Evolutionary conservation across 2,797 vertebrate species (phyloP).

Genomic region (Semaprochilodus insignis): DNA sequence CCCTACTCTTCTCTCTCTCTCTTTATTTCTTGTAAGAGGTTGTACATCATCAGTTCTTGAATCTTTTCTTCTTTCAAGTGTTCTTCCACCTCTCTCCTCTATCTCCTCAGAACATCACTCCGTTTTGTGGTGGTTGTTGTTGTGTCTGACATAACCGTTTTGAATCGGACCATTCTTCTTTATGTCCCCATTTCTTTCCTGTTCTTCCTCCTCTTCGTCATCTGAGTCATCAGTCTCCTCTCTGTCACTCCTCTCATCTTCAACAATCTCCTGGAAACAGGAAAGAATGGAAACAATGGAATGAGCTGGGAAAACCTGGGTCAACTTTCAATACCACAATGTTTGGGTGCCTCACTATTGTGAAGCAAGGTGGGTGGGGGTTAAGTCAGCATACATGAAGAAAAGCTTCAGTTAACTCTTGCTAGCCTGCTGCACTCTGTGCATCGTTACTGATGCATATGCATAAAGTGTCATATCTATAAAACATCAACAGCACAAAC

Average conservation of each 20-base stretch:
- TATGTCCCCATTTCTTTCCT: slow-evolving; percentile 62
- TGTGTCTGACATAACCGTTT: slow-evolving; percentile 86
- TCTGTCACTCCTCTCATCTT: slow-evolving; percentile 92
- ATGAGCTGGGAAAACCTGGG: too few species aligned
- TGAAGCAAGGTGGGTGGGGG: too few species aligned
- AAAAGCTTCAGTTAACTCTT: too few species aligned
- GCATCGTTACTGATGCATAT: too few species aligned
- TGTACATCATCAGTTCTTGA: slow-evolving; percentile 63
- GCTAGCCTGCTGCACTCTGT: too few species aligned
- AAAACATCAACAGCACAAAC: neutral
- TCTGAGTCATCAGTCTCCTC: slow-evolving; percentile 88
- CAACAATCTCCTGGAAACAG: slow-evolving; percentile 80
- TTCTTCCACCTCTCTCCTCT: slow-evolving; percentile 49
- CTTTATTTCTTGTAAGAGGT: slow-evolving; percentile 4
- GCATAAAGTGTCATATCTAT: neutral
- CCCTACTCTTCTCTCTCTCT: neutral
- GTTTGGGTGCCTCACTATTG: too few species aligned
- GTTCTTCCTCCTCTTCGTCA: slow-evolving; percentile 67
- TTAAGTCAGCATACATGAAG: too few species aligned
- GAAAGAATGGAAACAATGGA: neutral
- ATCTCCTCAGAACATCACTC: slow-evolving; percentile 76
- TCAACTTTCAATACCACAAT: too few species aligned
- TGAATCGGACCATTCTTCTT: slow-evolving; percentile 82
- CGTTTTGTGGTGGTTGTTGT: slow-evolving; percentile 90
- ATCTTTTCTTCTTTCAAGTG: slow-evolving; percentile 49